Evolutionary conservation across 1,140 invertebrate genomes (phyloP), one percentile per base, ranked within the genome.

Genomic region (Alviniconcha marisindica): DNA sequence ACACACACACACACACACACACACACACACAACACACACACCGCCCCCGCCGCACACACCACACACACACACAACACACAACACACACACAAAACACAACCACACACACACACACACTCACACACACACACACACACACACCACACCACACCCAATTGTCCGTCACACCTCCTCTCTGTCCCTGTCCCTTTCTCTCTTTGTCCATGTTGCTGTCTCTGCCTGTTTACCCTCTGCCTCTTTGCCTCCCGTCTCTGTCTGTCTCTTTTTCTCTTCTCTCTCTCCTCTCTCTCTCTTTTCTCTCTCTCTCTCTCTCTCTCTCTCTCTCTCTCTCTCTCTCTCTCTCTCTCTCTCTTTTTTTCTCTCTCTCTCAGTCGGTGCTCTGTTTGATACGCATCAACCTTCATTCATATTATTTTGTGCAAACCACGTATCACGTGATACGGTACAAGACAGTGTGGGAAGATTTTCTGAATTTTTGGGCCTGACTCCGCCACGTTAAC

Each of bases 321-420:
- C 63, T 69, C 63, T 69, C 63, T 69, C 28, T 69, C 63, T 69
- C 63, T 69, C 28, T 69, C 56, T 69, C 63, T 69, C 63, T 69
- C 63, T 36, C 63, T 69, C 63, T 69, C 63, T 69, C 63, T 69
- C 63, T 69, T 31, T 36, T 12, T 69, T 31, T 69, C 63, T 69
- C 33, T 69, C 63, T 69, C 12, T 69, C 63, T 69, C 63, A 10
- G 5, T 36, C 63, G n/a, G n/a, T n/a, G n/a, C n/a, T n/a, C n/a
- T n/a, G n/a, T n/a, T n/a, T n/a, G n/a, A n/a, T n/a, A n/a, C n/a
- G n/a, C n/a, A n/a, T n/a, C n/a, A n/a, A n/a, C n/a, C n/a, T n/a
- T n/a, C n/a, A n/a, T n/a, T n/a, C n/a, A n/a, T n/a, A n/a, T n/a
- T n/a, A n/a, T n/a, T n/a, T n/a, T n/a, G n/a, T n/a, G n/a, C n/a